Evolutionary conservation across 2,113 vertebrate genomes (phyloP), one percentile per base, ranked within the genome.

Genomic region (Chamaea fasciata): DNA sequence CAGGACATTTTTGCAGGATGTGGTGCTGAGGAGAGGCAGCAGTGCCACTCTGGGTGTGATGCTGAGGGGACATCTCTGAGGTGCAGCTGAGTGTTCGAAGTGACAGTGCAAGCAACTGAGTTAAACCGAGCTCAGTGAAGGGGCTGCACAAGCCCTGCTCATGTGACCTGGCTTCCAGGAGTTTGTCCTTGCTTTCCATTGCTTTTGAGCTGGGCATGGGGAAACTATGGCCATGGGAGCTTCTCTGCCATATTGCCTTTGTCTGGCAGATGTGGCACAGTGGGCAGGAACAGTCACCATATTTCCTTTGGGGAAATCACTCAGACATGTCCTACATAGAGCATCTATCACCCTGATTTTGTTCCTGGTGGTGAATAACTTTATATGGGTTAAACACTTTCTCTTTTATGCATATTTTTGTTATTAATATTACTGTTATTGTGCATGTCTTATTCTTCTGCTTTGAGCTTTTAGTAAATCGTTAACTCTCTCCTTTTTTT

Each of bases 251-350:
- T 10, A 28, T 4, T n/a, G 11, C 15, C 53, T 89, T 46, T 50
- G 6, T 12, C 49, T 33, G 31, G 31, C 0, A 0, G 23, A 11
- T 30, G 16, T 14, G 41, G 41, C 0, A 0, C 11, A 14, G 24
- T 18, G 35, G 33, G 27, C 3, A 17, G 17, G 31, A 44, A 5
- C 53, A 27, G 13, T 30, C 52, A 23, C 9, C 13, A 3, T 6
- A 28, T 24, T n/a, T 74, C 16, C 47, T 52, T 26, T 30, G 24
- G 23, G 62, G n/a, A 68, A 60, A 19, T 5, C 24, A 26, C 12
- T 5, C 20, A 20, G 20, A 44, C 2, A 2, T 8, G 5, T n/a
- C 39, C 55, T 46, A 21, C 16, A 53, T 28, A 9, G 9, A 60
- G 28, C 30, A n/a, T 27, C 30, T 39, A 9, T 20, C 21, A 9